phyloP scores from a whole-genome alignment of 2,113 vertebrate species.

The Austrofundulus limnaeus region DNA sequence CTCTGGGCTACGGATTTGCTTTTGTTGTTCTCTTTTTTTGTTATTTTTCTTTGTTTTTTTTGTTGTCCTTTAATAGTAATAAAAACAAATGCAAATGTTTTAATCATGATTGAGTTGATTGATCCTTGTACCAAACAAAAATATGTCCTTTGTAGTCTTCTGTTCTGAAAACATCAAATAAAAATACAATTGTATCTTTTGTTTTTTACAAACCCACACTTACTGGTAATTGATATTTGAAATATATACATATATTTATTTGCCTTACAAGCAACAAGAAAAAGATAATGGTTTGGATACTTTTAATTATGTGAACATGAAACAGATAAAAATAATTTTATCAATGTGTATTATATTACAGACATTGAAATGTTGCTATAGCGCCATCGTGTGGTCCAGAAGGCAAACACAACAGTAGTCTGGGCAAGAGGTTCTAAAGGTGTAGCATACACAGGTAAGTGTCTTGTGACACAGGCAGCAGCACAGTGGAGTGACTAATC shows the following conservation, averaged over 20 bases:
- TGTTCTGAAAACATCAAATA: constrained; percentile 31
- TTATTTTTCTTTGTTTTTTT: too few relatives aligned
- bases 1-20: constrained; percentile 11
- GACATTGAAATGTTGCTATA: constrained; percentile 71
- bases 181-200: constrained; percentile 12
- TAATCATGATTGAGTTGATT: constrained; percentile 10
- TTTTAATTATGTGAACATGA: neutral
- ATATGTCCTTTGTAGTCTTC: constrained; percentile 8
- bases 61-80: constrained; percentile 5
- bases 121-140: constrained; percentile 4
- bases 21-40: constrained; percentile 15
- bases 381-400: constrained; percentile 75
- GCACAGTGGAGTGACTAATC: constrained; percentile 33
- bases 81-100: constrained; percentile 17
- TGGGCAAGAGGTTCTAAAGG: neutral
- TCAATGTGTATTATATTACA: too few relatives aligned
- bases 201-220: constrained; percentile 15
- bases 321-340: neutral
- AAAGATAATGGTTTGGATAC: neutral
- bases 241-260: neutral
- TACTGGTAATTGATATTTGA: neutral
- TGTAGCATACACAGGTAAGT: constrained; percentile 9
- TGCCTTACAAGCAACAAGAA: neutral
- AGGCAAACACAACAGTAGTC: constrained; percentile 20
- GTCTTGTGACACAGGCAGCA: constrained; percentile 32